Conservation (phyloP, 1,140 invertebrate species). For the Zaprionus vittiger region DNA sequence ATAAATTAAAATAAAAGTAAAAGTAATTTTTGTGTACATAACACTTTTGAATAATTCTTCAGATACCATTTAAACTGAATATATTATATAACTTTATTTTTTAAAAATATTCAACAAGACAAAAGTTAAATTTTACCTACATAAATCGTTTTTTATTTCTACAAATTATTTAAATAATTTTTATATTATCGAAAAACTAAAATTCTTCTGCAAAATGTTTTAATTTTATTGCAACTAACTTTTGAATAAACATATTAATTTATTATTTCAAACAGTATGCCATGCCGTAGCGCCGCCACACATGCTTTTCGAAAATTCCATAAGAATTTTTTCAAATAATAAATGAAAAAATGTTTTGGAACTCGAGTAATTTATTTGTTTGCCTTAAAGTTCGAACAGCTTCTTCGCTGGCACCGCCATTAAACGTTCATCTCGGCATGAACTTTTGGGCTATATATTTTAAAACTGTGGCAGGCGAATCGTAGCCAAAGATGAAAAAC, state of each 20-base stretch:
- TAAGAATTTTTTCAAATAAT: slow-evolving; percentile 1
- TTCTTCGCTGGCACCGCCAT: slow-evolving; percentile 17
- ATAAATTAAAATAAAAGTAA: too few relatives aligned
- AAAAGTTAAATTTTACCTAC: background rate
- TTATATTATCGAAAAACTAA: background rate
- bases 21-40: too few relatives aligned
- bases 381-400: slow-evolving; percentile 20
- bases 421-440: slow-evolving; percentile 18
- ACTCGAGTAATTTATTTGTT: slow-evolving; percentile 27
- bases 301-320: slow-evolving; percentile 1
- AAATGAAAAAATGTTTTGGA: slow-evolving; percentile 10
- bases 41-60: background rate
- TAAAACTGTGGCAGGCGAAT: slow-evolving; percentile 9
- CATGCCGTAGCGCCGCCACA: background rate
- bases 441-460: slow-evolving; percentile 23
- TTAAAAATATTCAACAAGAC: background rate
- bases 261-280: slow-evolving; percentile 18
- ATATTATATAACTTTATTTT: background rate
- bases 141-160: background rate
- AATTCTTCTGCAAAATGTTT: background rate
- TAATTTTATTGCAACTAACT: background rate
- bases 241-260: slow-evolving; percentile 15
- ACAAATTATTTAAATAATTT: slow-evolving; percentile 1
- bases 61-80: background rate
- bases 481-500: slow-evolving; percentile 18